Conservation (phyloP, 2,888 invertebrate species). For the Rhimphoctona megacephalus region DNA sequence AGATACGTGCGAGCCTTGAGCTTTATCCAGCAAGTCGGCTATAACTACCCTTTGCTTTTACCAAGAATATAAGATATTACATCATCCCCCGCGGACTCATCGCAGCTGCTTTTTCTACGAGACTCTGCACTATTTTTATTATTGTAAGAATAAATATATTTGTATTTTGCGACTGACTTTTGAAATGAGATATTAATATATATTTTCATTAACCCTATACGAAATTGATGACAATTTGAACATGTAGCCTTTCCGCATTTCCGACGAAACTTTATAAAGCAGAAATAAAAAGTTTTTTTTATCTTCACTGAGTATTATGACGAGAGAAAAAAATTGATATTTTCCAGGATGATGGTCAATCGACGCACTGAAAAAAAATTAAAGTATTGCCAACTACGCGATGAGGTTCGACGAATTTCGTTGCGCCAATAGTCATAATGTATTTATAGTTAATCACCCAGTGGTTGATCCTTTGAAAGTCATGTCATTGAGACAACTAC, state of each 20-base stretch:
- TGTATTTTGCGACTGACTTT: neutral
- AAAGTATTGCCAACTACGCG: no score
- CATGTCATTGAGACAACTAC: no score
- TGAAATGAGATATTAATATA: conserved; percentile 13
- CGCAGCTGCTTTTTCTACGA: conserved; percentile 21
- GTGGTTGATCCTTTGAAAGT: no score
- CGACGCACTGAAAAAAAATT: no score
- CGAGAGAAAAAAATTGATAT: neutral
- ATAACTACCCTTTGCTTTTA: conserved; percentile 30
- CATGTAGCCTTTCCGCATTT: neutral
- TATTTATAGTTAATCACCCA: no score
- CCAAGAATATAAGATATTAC: conserved; percentile 69
- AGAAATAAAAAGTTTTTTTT: neutral
- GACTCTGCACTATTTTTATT: neutral
- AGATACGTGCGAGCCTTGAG: conserved; percentile 28
- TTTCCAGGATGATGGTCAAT: neutral
- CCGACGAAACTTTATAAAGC: neutral
- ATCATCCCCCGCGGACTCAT: conserved; percentile 37
- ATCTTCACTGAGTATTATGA: neutral
- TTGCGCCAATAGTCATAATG: no score
- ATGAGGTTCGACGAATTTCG: no score
- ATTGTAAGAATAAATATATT: neutral
- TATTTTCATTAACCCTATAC: neutral
- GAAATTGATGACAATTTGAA: neutral
- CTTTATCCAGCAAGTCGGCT: conserved; percentile 2